phyloP scores from a whole-genome alignment of 2,113 vertebrate species.

The Sylvicapra grimmia region DNA sequence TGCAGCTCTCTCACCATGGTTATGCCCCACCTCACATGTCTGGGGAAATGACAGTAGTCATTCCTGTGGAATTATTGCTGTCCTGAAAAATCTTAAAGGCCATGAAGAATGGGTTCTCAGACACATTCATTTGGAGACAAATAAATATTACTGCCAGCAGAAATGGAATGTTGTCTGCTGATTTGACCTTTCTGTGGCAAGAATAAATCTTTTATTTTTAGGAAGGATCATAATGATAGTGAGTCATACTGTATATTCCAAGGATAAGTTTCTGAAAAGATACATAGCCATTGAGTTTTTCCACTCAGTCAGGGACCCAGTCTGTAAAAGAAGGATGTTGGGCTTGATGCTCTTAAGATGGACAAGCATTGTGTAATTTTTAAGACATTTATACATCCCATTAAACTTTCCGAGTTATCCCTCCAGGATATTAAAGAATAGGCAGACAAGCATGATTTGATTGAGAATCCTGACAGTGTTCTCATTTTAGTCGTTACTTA shows the following conservation, averaged over 20 bases:
- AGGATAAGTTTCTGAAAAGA: slow-evolving; percentile 35
- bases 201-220: slow-evolving; percentile 46
- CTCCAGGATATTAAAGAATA: background rate
- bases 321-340: slow-evolving; percentile 22
- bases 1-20: background rate
- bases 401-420: background rate
- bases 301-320: background rate
- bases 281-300: background rate
- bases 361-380: background rate
- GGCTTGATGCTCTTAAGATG: background rate
- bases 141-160: slow-evolving; percentile 45
- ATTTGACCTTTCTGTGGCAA: slow-evolving; percentile 48
- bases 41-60: background rate
- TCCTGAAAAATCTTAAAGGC: slow-evolving; percentile 24
- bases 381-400: background rate
- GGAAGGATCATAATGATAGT: background rate
- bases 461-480: slow-evolving; percentile 6
- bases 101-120: background rate
- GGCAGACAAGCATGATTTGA: slow-evolving; percentile 19
- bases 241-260: slow-evolving; percentile 1
- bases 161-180: slow-evolving; percentile 42
- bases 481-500: slow-evolving; percentile 10
- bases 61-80: slow-evolving; percentile 20
- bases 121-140: slow-evolving; percentile 32
- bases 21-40: background rate